Conservation (phyloP, 2,888 invertebrate genomes). For the Liopterus haemorrhoidalis region DNA sequence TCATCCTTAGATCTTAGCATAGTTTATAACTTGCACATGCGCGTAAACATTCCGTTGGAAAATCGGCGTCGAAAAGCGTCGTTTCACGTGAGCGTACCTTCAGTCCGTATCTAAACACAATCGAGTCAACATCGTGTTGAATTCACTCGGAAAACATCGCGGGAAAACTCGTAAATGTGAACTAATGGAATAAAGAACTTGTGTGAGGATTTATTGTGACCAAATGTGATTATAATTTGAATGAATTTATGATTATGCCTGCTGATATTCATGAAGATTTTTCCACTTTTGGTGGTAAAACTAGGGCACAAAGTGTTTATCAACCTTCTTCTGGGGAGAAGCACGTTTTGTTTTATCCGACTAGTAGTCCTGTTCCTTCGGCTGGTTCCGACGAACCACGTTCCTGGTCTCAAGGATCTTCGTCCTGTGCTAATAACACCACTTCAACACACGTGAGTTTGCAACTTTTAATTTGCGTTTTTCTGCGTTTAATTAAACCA, state of each 20-base stretch:
- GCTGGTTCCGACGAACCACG: constrained; percentile 41
- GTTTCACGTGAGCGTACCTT: constrained; percentile 29
- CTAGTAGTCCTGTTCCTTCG: constrained; percentile 45
- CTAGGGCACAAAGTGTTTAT: constrained; percentile 43
- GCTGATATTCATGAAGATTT: constrained; percentile 41
- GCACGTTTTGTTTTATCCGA: constrained; percentile 47
- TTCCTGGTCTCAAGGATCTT: constrained; percentile 42
- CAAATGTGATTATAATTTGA: background rate
- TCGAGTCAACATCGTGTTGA: background rate
- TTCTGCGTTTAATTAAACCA: too few relatives aligned
- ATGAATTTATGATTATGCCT: constrained; percentile 36
- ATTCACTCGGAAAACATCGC: background rate
- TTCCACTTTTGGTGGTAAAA: constrained; percentile 38
- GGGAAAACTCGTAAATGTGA: constrained; percentile 14
- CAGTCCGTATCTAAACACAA: background rate
- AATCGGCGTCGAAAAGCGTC: constrained; percentile 18
- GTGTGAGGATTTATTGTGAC: background rate
- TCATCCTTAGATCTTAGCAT: background rate
- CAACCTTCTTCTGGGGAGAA: constrained; percentile 46
- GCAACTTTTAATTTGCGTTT: too few relatives aligned
- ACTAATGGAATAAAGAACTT: constrained; percentile 18
- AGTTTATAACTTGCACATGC: constrained; percentile 18
- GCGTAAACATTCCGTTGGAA: constrained; percentile 14
- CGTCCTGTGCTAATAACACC: constrained; percentile 20
- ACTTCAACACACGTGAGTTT: constrained; percentile 15